Evolutionary conservation across 2,113 vertebrate genomes (phyloP), one percentile per base, ranked within the genome.

Genomic region (Callipepla squamata): DNA sequence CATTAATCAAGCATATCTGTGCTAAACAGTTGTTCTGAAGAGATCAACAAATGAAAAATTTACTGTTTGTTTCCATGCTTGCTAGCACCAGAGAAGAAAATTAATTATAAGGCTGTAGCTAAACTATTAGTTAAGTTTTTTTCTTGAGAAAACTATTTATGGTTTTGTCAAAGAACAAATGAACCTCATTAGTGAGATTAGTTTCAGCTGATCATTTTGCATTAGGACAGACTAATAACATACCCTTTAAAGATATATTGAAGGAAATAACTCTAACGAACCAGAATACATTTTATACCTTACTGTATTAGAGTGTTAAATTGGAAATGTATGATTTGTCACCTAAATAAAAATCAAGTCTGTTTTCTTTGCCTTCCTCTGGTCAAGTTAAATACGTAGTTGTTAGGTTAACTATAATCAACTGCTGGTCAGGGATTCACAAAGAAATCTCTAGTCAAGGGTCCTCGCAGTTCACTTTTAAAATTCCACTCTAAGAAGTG

Each of bases 1-100:
- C 98, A 98, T 98, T 98, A 98, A 98, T 98, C 98, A 98, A 98
- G 97, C 97, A 97, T 98, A 98, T 98, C 98, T 98, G 95, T 85
- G 86, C 96, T 98, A 98, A 98, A 96, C 98, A 98, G 96, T 98
- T 96, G 97, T 91, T 98, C 92, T 89, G 94, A 97, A 96, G 94
- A 97, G 97, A 97, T 53, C 95, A 98, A 96, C 96, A 98, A 98
- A 97, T 98, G 97, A 98, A 98, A 98, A 98, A 97, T 97, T 96
- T 96, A 96, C 97, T 98, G 93, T 97, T 98, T 98, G 96, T 96
- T 97, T 98, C 97, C 94, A 70, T 92, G 95, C 93, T 97, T 62
- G 40, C 96, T 92, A 95, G 92, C 84, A 87, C 75, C 66, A 59
- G 63, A 89, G 80, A 96, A 96, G 97, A 97, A 98, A 98, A 98